Base-by-base conservation (phyloP, 2,888 invertebrate genomes). In the Meloe dianella region DNA sequence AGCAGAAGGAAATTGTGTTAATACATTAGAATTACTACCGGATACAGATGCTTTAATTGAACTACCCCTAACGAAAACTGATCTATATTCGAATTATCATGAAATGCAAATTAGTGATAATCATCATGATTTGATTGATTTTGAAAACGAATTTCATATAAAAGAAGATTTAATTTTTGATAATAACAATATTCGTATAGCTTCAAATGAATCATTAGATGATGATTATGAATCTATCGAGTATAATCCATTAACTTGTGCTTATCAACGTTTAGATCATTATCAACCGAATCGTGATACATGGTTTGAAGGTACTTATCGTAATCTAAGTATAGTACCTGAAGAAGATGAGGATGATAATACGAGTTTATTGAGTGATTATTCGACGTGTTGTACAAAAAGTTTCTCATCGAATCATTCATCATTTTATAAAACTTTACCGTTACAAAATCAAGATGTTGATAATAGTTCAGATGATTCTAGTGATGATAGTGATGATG, bases 221-320 rank as follows among this genome's bases (percentile, higher is more conserved):
- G 79, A 80, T 24, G 76, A 79, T 65, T 83, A 83, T 65, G 82
- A 82, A 72, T 77, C 80, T 0, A 78, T 82, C 27, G 81, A 82
- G 58, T 73, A 73, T 20, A 68, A 71, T 59, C 66, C 76, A 5
- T 67, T 76, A 1, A 71, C 69, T 24, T 74, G 76, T 66, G 71
- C 71, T 12, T 72, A 75, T 63, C 76, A 73, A 60, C 61, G 75
- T 8, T 72, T 74, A 56, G 74, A 75, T 51, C 67, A 69, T 54
- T 58, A 65, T 35, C 60, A 69, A 35, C 71, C 73, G 10, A 75
- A 74, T 61, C 71, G 74, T 35, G 81, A 82, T 69, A 79, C 83
- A 65, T 84, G 84, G 84, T 84, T 80, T 78, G 84, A 84, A 73
- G 84, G 83, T 29, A 80, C 83, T 8, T 83, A 83, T 67, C 71